These are phyloP conservation scores for Chesias legatella DNA, from an alignment of 2,888 invertebrate genomes.

Conservation along the genomic window DNA sequence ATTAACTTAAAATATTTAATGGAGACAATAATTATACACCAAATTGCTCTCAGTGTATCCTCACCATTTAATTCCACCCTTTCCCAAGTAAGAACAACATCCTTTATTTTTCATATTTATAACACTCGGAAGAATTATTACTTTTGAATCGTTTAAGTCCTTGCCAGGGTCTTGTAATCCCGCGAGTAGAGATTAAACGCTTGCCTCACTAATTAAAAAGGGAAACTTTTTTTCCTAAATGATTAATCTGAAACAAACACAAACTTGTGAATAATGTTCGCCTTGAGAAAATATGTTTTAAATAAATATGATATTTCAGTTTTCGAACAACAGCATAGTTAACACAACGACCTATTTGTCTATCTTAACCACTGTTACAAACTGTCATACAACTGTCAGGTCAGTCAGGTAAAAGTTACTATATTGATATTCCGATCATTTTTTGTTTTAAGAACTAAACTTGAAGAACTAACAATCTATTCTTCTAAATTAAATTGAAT, in stretches of 20 bases:
- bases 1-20: too few relatives aligned
- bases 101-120: slow-evolving; percentile 74
- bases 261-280: slow-evolving; percentile 19
- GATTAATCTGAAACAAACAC: slow-evolving; percentile 52
- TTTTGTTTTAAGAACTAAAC: too few relatives aligned
- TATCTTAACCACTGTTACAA: too few relatives aligned
- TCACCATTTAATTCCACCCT: slow-evolving; percentile 42
- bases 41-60: slow-evolving; percentile 28
- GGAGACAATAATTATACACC: neutral
- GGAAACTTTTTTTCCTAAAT: slow-evolving; percentile 67
- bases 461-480: too few relatives aligned
- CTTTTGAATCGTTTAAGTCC: slow-evolving; percentile 79
- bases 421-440: too few relatives aligned
- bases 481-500: too few relatives aligned
- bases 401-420: too few relatives aligned
- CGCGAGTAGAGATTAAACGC: slow-evolving; percentile 65
- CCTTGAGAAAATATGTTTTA: too few relatives aligned
- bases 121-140: slow-evolving; percentile 76
- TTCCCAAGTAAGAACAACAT: slow-evolving; percentile 45
- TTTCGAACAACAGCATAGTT: too few relatives aligned
- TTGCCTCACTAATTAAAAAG: slow-evolving; percentile 72
- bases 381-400: too few relatives aligned
- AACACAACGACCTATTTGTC: too few relatives aligned
- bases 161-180: slow-evolving; percentile 74
- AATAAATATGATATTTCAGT: too few relatives aligned